These are phyloP conservation scores for Nesometra sesokonis DNA, from an alignment of 35 echinoderm and acorn worm genomes.

Conservation along the genomic window DNA sequence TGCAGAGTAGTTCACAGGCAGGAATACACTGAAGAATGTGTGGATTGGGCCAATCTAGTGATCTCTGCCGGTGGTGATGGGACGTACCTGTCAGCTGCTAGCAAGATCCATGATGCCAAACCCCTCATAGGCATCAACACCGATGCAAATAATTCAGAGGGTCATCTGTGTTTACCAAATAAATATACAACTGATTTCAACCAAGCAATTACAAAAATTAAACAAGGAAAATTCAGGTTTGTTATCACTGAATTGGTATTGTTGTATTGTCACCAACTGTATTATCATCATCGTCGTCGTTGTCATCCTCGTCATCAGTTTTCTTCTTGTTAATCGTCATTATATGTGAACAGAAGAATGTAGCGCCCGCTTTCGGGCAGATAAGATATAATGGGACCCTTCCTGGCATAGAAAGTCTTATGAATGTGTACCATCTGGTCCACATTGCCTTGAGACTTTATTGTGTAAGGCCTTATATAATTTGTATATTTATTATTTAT, in stretches of 20 bases:
- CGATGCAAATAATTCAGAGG: constrained; percentile 55
- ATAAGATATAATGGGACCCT: no score
- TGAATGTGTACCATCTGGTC: no score
- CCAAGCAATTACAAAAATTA: constrained; percentile 31
- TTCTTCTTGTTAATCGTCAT: no score
- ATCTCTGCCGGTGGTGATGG: constrained; percentile 92
- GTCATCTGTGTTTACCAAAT: constrained; percentile 70
- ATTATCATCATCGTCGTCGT: no score
- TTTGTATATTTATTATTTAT: no score
- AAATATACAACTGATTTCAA: constrained; percentile 50
- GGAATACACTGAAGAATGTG: constrained; percentile 39
- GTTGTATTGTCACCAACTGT: background rate
- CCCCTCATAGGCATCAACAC: constrained; percentile 92
- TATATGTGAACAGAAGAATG: no score
- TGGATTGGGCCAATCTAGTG: constrained; percentile 59
- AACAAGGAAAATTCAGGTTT: constrained; percentile 62
- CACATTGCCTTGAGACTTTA: no score
- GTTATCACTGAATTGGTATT: background rate
- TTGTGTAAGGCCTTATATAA: no score
- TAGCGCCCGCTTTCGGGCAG: no score
- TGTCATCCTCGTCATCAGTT: no score
- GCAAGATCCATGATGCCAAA: constrained; percentile 61
- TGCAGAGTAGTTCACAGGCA: constrained; percentile 22
- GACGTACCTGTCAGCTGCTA: constrained; percentile 70
- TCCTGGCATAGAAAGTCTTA: no score